phyloP scores from a whole-genome alignment of 2,113 vertebrate genomes.

The Spea multiplicata region DNA sequence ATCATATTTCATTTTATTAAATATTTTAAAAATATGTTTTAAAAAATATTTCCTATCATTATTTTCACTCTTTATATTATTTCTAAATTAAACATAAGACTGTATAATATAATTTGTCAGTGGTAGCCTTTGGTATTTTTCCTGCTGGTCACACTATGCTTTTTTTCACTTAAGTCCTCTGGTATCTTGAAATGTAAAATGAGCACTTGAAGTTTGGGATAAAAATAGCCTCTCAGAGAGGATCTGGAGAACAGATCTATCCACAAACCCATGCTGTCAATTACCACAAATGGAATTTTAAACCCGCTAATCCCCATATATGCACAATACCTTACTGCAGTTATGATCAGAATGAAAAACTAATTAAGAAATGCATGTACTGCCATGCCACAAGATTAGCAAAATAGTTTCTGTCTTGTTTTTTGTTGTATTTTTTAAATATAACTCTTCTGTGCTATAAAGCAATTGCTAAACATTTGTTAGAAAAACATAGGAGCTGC shows the following conservation, averaged over 20 bases:
- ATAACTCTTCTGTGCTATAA: too few relatives aligned
- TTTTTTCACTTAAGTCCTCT: constrained; percentile 18
- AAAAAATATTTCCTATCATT: too few relatives aligned
- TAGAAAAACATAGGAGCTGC: too few relatives aligned
- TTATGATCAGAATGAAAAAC: constrained; percentile 45
- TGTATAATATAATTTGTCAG: too few relatives aligned
- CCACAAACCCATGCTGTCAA: constrained; percentile 66
- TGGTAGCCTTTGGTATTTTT: too few relatives aligned
- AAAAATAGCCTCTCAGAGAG: constrained; percentile 73
- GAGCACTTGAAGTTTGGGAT: constrained; percentile 65
- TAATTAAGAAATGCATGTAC: constrained; percentile 41
- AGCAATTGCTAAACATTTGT: too few relatives aligned
- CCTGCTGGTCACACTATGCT: neutral
- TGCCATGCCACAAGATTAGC: neutral
- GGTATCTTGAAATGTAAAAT: constrained; percentile 56
- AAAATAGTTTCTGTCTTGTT: too few relatives aligned
- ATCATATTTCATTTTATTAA: too few relatives aligned
- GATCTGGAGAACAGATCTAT: constrained; percentile 61
- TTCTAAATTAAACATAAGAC: too few relatives aligned
- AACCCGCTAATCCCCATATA: constrained; percentile 65
- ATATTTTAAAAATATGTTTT: too few relatives aligned
- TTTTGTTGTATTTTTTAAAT: too few relatives aligned
- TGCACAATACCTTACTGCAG: constrained; percentile 57
- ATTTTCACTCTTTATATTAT: too few relatives aligned
- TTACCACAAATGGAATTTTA: constrained; percentile 73